Evolutionary conservation across 2,797 vertebrate species (phyloP).

Genomic region (Iguana delicatissima): DNA sequence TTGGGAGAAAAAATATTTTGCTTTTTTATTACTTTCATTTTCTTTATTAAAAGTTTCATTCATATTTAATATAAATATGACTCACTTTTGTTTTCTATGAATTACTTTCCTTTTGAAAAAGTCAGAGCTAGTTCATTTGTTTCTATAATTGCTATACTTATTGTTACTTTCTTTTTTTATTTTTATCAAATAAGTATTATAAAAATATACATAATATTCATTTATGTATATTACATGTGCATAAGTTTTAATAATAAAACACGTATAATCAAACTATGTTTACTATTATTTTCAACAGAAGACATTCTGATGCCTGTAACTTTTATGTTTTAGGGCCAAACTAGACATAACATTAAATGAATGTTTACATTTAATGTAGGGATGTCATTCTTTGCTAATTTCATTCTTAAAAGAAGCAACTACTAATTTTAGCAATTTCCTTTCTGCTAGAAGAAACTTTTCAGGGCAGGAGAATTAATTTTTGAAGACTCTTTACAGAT

Average conservation of each 20-base stretch:
- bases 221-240: no score
- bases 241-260: no score
- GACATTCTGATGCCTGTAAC: not conserved
- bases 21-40: not conserved
- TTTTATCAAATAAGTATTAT: no score
- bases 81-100: not conserved
- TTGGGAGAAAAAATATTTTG: not conserved
- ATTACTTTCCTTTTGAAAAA: not conserved
- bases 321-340: not conserved
- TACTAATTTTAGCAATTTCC: no score
- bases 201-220: no score
- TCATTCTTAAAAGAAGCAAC: no score
- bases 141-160: not conserved
- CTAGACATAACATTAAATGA: not conserved
- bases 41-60: not conserved
- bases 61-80: not conserved
- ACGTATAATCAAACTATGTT: not conserved
- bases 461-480: no score
- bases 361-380: not conserved
- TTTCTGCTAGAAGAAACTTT: no score
- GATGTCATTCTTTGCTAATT: not conserved
- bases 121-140: not conserved
- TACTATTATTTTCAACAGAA: not conserved
- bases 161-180: no score
- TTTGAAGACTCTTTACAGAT: no score